phyloP scores from a whole-genome alignment of 1,140 invertebrate genomes.

The Varroa destructor region DNA sequence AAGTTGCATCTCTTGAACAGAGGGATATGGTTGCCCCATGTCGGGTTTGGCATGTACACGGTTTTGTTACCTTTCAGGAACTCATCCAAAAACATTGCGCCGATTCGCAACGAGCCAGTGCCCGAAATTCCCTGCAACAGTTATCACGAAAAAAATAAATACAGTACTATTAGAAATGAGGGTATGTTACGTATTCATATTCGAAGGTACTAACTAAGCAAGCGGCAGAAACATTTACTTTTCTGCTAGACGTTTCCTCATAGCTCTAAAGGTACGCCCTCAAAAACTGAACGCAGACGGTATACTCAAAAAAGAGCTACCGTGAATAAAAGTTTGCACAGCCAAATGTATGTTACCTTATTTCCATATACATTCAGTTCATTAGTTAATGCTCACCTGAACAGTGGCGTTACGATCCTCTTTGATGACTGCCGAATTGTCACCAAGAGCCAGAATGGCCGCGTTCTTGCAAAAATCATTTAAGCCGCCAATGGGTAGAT shows the following conservation, averaged over 20 bases:
- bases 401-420: constrained; percentile 44
- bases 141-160: too few relatives aligned
- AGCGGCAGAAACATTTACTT: neutral
- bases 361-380: too few relatives aligned
- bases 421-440: constrained; percentile 56
- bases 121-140: constrained; percentile 62
- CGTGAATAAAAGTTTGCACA: too few relatives aligned
- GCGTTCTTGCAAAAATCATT: constrained; percentile 63
- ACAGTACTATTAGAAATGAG: too few relatives aligned
- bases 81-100: constrained; percentile 64
- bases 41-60: constrained; percentile 81
- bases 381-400: constrained; percentile 44
- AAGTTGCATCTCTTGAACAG: constrained; percentile 75
- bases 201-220: constrained; percentile 35
- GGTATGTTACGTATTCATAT: constrained; percentile 47
- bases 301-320: too few relatives aligned
- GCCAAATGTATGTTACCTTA: too few relatives aligned
- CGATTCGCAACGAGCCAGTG: constrained; percentile 86
- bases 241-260: too few relatives aligned
- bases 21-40: constrained; percentile 95
- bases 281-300: too few relatives aligned
- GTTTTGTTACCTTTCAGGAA: constrained; percentile 72
- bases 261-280: too few relatives aligned
- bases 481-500: constrained; percentile 77
- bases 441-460: constrained; percentile 76